phyloP scores from a whole-genome alignment of 2,113 vertebrate genomes.

The Rhinolophus ferrumequinum region DNA sequence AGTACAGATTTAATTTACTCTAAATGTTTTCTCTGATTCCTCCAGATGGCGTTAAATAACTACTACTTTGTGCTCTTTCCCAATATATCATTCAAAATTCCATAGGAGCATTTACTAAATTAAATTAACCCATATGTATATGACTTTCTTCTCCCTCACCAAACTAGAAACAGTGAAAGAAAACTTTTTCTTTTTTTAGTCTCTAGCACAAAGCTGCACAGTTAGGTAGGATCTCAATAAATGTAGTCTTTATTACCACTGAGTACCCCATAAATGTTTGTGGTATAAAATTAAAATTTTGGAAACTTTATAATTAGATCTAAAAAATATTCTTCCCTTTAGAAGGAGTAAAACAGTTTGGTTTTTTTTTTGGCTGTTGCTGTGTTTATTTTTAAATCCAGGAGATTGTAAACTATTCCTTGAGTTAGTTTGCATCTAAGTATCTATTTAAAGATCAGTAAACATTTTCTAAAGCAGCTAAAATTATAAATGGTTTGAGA shows the following conservation, averaged over 20 bases:
- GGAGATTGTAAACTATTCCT: conserved; percentile 60
- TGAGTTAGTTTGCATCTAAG: conserved; percentile 37
- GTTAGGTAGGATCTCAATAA: conserved; percentile 43
- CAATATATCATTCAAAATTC: conserved; percentile 17
- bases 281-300: conserved; percentile 67
- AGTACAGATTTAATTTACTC: not conserved
- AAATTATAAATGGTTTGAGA: conserved; percentile 36
- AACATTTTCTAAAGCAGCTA: conserved; percentile 63
- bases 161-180: not conserved
- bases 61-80: conserved; percentile 7
- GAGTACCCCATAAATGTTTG: conserved; percentile 36
- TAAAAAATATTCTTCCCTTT: conserved; percentile 65
- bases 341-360: conserved; percentile 54
- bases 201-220: conserved; percentile 10
- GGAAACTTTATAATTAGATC: conserved; percentile 56
- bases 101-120: not conserved
- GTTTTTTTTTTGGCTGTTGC: not conserved
- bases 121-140: not conserved
- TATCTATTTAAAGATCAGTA: conserved; percentile 68
- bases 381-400: conserved; percentile 69
- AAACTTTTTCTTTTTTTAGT: not conserved
- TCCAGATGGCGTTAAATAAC: not conserved
- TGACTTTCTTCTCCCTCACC: not conserved
- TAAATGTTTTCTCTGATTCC: not conserved
- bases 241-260: conserved; percentile 47